Percentiles rank a stretch among this genome's conserved stretches.
Evolutionary conservation across 2,797 vertebrate species (phyloP).

Genomic region (Halcyon smyrnensis): DNA sequence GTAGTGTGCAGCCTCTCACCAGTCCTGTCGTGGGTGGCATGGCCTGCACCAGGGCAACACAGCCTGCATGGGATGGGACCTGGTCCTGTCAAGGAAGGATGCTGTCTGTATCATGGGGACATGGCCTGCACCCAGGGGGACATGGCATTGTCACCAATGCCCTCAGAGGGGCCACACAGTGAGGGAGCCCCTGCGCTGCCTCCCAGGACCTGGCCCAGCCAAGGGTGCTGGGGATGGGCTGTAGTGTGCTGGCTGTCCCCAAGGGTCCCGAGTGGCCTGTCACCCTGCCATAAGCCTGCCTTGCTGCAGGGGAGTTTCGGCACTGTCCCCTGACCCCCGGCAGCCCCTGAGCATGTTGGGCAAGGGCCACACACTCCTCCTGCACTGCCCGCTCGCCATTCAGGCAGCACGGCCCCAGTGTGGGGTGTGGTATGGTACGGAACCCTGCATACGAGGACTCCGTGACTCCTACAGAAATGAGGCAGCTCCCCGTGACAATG

Average conservation of each 20-base stretch:
- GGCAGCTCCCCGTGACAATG: too few relatives aligned
- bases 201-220: too few relatives aligned
- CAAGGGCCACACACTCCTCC: background rate
- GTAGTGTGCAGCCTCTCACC: background rate
- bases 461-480: too few relatives aligned
- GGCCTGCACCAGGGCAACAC: background rate
- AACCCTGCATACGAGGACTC: too few relatives aligned
- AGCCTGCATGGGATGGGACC: too few relatives aligned
- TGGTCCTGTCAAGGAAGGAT: background rate
- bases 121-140: accelerated
- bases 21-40: background rate
- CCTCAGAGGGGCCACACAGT: accelerated
- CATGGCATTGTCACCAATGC: too few relatives aligned
- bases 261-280: background rate
- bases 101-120: too few relatives aligned
- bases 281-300: accelerated
- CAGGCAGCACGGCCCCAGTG: background rate
- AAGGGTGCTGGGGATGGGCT: accelerated
- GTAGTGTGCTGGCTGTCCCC: background rate
- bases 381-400: accelerated
- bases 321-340: background rate
- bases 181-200: accelerated
- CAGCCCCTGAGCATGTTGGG: too few relatives aligned
- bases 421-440: too few relatives aligned
- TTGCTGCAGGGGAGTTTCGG: background rate